Evolutionary conservation across 2,888 invertebrate species (phyloP), one percentile per base, ranked within the genome.

Genomic region (Metallyticus violacea): DNA sequence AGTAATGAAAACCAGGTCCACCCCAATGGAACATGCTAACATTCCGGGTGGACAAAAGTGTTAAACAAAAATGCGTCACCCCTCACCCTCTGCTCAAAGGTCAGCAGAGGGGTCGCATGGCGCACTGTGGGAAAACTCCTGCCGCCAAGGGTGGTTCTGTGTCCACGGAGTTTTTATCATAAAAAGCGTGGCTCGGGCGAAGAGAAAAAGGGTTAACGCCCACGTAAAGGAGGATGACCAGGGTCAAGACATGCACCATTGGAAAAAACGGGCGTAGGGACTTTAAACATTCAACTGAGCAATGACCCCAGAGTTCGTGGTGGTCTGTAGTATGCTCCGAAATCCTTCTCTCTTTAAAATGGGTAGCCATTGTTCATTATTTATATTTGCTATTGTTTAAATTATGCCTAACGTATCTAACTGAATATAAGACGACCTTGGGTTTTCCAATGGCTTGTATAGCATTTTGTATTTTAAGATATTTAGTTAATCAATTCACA

Each of bases 151-250:
- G 40, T 62, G 40, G 40, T 62, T 62, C 40, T 3, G 40, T 62
- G 40, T 62, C 40, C 40, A 62, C 40, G 26, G 40, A 9, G 22
- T 62, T 85, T 80, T 80, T 79, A 79, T 78, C 40, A 87, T 85
- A 81, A 87, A 82, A 87, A 80, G 87, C 40, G 40, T 22, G 40
- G 40, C 40, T n/a, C n/a, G 40, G 40, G 40, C 40, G 40, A 22
- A 62, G 40, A 62, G 40, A 2, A 80, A 81, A 87, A 87, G 80
- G 78, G 87, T 81, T 87, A 77, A 87, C 85, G 85, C 85, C 87
- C 87, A 85, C 78, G 30, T 85, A 85, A 76, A 77, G 81, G 85
- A 81, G 81, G 85, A 77, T 87, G 81, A 87, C 87, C 87, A 6
- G 82, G 82, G 82, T 82, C 82, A 82, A 76, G 62, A 30, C 40